Evolutionary conservation across 35 echinoderm and acorn worm species (phyloP).

Genomic region (Lytechinus variegatus): DNA sequence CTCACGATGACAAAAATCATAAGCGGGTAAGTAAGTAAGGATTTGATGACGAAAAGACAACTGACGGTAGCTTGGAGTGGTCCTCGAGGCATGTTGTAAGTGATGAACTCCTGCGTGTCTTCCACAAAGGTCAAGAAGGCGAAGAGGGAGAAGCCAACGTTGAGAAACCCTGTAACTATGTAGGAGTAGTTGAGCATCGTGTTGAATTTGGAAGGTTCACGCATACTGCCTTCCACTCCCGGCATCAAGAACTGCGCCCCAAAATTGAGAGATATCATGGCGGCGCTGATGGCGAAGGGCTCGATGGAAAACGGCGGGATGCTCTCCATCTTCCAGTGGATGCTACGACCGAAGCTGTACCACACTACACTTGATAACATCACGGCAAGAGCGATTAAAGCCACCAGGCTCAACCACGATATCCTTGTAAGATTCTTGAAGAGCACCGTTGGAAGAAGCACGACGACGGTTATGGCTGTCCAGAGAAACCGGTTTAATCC

Average conservation of each 20-base stretch:
- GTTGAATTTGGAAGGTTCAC: constrained; percentile 68
- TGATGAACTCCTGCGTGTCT: constrained; percentile 92
- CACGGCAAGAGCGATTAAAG: constrained; percentile 71
- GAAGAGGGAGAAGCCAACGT: constrained; percentile 81
- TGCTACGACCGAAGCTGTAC: constrained; percentile 85
- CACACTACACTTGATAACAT: constrained; percentile 94
- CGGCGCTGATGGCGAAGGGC: constrained; percentile 75
- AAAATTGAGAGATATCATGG: constrained; percentile 94
- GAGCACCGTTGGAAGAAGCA: constrained; percentile 86
- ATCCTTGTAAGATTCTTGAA: constrained; percentile 92
- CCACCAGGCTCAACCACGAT: constrained; percentile 91
- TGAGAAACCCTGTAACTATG: constrained; percentile 77
- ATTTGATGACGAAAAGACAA: constrained; percentile 93
- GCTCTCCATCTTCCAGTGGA: constrained; percentile 74
- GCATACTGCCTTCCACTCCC: constrained; percentile 92
- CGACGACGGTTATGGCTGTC: constrained; percentile 75
- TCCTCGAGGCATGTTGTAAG: constrained; percentile 92
- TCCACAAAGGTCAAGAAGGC: constrained; percentile 89
- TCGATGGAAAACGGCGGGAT: constrained; percentile 78
- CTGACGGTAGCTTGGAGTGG: constrained; percentile 81
- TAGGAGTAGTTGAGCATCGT: constrained; percentile 85
- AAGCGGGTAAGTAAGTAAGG: constrained; percentile 87
- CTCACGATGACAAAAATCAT: constrained; percentile 95
- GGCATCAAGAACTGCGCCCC: constrained; percentile 97
- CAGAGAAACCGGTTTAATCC: constrained; percentile 72